Conservation (phyloP, 23 tunicate species). For the Diplosoma virens region DNA sequence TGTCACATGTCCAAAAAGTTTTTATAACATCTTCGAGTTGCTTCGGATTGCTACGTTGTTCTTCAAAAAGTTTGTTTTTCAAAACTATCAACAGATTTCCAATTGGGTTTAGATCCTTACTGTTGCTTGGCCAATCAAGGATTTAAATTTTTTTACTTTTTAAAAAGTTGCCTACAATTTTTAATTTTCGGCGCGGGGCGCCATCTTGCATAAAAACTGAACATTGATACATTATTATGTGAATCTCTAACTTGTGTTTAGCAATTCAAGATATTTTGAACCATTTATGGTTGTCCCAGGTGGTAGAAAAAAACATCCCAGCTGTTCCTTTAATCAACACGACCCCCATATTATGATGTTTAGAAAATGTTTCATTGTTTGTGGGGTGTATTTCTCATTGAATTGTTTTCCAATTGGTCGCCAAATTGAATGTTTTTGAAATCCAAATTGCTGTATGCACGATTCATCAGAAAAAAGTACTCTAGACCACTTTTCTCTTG, state of each 20-base stretch:
- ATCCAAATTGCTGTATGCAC: slow-evolving; percentile 25
- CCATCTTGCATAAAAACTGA: slow-evolving; percentile 11
- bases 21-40: too few species aligned
- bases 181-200: slow-evolving; percentile 11
- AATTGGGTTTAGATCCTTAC: too few species aligned
- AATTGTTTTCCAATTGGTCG: slow-evolving; percentile 4
- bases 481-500: slow-evolving; percentile 4
- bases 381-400: slow-evolving; percentile 23
- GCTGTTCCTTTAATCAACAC: not conserved
- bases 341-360: slow-evolving; percentile 26
- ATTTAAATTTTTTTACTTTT: slow-evolving; percentile 6
- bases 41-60: too few species aligned
- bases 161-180: slow-evolving; percentile 2
- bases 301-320: slow-evolving; percentile 8
- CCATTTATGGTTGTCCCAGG: slow-evolving; percentile 28
- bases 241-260: slow-evolving; percentile 13
- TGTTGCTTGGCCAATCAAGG: too few species aligned
- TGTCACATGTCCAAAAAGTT: too few species aligned
- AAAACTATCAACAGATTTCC: too few species aligned
- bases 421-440: slow-evolving; percentile 1
- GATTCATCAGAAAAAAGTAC: slow-evolving; percentile 26
- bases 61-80: too few species aligned
- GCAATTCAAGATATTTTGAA: slow-evolving; percentile 9
- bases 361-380: slow-evolving; percentile 21
- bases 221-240: slow-evolving; percentile 9